phyloP scores from a whole-genome alignment of 2,888 invertebrate genomes.

The Pristionchus arcanus region DNA sequence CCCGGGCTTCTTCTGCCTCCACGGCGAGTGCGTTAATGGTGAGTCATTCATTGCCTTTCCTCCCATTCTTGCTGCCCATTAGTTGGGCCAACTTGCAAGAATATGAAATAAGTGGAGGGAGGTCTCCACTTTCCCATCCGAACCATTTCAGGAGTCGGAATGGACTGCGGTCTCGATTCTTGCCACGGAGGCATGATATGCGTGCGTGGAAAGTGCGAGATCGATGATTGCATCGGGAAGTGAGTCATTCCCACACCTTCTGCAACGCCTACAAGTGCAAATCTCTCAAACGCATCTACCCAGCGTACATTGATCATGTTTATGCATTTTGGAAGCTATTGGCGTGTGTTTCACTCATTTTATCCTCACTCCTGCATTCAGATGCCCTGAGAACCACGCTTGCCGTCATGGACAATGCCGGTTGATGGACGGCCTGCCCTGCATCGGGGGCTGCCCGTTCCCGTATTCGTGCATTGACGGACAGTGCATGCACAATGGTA shows the following conservation, averaged over 20 bases:
- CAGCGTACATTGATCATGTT: no score
- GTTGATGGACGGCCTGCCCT: constrained; percentile 42
- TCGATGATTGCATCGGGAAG: constrained; percentile 41
- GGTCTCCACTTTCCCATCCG: no score
- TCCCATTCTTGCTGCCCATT: no score
- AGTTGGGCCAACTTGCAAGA: no score
- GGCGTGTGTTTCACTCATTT: no score
- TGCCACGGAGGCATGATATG: constrained; percentile 45
- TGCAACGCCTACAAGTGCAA: no score
- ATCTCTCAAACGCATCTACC: no score
- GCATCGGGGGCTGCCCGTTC: constrained; percentile 49
- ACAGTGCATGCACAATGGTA: constrained; percentile 50
- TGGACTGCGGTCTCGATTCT: constrained; percentile 19
- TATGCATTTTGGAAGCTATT: no score
- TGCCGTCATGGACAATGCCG: constrained; percentile 51
- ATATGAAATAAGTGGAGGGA: no score
- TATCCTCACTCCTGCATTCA: neutral
- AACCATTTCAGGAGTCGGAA: constrained; percentile 26
- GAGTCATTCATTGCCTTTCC: neutral
- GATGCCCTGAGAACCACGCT: constrained; percentile 35
- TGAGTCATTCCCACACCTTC: neutral
- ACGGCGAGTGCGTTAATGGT: constrained; percentile 40
- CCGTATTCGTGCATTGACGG: constrained; percentile 51
- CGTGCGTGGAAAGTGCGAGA: constrained; percentile 32
- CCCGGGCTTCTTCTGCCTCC: constrained; percentile 49